Evolutionary conservation across 2,113 vertebrate genomes (phyloP), one percentile per base, ranked within the genome.

Genomic region (Forbesichthys papilliferus): DNA sequence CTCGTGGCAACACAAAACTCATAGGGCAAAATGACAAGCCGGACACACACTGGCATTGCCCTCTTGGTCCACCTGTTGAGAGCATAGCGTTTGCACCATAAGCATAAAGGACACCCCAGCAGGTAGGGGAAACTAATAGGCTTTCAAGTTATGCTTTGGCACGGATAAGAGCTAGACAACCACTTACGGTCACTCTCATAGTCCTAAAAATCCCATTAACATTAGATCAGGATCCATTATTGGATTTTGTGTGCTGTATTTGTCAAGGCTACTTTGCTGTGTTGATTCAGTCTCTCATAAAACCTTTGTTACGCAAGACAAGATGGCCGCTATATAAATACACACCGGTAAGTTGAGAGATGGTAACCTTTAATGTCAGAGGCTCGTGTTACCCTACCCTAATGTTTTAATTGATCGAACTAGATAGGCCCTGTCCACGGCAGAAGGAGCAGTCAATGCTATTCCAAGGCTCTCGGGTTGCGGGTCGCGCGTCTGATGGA

Each of bases 391-490:
- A 59, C 70, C 60, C 61, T 55, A 0, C 63, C 47, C 53, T 61
- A 13, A 1, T 73, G 48, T 69, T 77, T 75, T 75, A 74, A 83
- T 67, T 71, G 68, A 76, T 72, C 76, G 42, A 27, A 71, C 61
- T 78, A 59, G 56, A 69, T 77, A 69, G 68, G 60, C 57, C 64
- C 27, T 64, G 16, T 65, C 59, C 56, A 7, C 18, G 79, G 73
- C 69, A 63, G 69, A 51, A 14, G 55, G 53, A 68, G 13, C 69
- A 71, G 74, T 83, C 81, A 83, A 75, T 78, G 72, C 42, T 56
- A 78, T 75, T 70, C 16, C 65, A 11, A 9, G 14, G 69, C 56
- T 82, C 81, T 87, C 78, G 66, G 7, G 73, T 71, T 85, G 62
- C 9, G 12, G 9, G 81, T 48, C 34, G 57, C 68, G 73, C 71